Base-by-base conservation (phyloP, 2,113 vertebrate genomes). In the Butorides virescens region DNA sequence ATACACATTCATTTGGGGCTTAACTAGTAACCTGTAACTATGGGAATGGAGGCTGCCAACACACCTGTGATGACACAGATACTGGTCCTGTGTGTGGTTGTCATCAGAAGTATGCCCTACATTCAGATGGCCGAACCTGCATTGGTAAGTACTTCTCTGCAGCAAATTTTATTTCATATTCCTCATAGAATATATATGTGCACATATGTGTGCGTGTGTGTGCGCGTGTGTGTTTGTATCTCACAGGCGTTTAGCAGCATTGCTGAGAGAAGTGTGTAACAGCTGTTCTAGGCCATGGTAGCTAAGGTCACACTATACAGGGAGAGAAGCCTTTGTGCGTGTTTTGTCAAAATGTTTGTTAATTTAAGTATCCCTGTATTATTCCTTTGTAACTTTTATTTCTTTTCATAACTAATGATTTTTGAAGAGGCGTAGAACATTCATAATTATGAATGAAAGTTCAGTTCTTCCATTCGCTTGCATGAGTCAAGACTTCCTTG, bases 1-100 rank as follows among this genome's bases (percentile, higher is more conserved):
- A 96, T 93, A 94, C 67, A 83, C 70, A 95, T 93, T 94, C 95
- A 87, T 97, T 92, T 92, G 76, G 97, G 98, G 95, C 97, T 97
- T 96, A 82, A 95, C 98, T 98, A 99, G 99, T 99, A 98, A 99
- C 99, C 91, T 99, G 99, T 98, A 99, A 99, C 99, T 99, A 99
- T 97, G 99, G 99, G 95, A 99, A 99, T 61, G 99, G 99, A 91
- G 99, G 99, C 86, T 99, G 99, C 97, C 99, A 99, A 39, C 99
- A 99, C 98, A 99, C 98, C 58, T 99, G 99, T 58, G 99, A 99
- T 58, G 99, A 99, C 98, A 99, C 99, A 4, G 99, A 99, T 75
- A 97, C 98, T 0, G 99, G 99, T 71, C 99, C 99, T 10, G 98
- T 98, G 86, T 99, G 99, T 34, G 99, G 99, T 86, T 99, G 99